Evolutionary conservation across 2,113 vertebrate species (phyloP), one percentile per base, ranked within the genome.

Genomic region (Nicator chloris): DNA sequence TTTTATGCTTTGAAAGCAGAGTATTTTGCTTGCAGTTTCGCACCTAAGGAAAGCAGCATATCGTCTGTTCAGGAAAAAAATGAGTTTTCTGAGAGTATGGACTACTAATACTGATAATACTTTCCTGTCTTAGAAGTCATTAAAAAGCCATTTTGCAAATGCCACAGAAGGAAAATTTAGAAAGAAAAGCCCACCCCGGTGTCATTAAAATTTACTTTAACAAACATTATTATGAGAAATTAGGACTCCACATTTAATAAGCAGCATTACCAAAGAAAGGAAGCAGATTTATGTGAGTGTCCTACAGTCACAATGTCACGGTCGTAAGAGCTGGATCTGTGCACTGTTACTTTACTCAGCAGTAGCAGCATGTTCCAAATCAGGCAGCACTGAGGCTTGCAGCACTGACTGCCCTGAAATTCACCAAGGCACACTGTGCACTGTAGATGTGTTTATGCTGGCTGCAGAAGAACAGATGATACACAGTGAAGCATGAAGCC

Each of bases 401-500:
- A 5, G 75, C 66, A 56, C 40, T 0, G 1, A 33, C 54, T 3
- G 6, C 0, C 10, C 63, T 76, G 49, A 47, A 73, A 73, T 39
- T 54, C 89, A 80, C 50, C 72, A 70, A 66, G 59, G 64, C 64
- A 6, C 47, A 8, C 39, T 54, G 59, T 39, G 59, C 56, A 2
- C 50, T 28, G 14, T 81, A 33, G 64, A 77, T 78, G 86, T 76
- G 82, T 87, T 95, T 85, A 40, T 72, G 65, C 82, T 95, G 82
- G 61, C 87, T 90, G 45, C 65, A 60, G 84, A 88, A 89, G 89
- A 95, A 82, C 73, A 95, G 93, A 93, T 85, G 84, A 94, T 89
- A 71, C 0, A 19, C 51, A 92, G 87, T 68, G 87, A 89, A 90
- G 69, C 93, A 76, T 79, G 78, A 93, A 93, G 84, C 73, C 84